Conservation (phyloP, 2,888 invertebrate genomes). For the Cylindroiulus punctatus region DNA sequence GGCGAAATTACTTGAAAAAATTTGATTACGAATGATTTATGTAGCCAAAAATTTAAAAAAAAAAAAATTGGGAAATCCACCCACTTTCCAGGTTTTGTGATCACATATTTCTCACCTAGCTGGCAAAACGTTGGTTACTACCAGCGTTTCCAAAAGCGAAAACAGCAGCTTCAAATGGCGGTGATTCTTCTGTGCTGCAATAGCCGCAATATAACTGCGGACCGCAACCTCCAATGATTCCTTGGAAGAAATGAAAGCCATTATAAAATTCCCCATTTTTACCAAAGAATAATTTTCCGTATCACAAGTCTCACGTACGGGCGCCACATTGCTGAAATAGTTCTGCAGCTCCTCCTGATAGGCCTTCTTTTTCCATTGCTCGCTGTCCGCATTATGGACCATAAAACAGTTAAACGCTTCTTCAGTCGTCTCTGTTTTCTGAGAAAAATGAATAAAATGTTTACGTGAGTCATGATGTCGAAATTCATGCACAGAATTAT, state of each 20-base stretch:
- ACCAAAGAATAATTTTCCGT: background rate
- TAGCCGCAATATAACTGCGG: slow-evolving; percentile 78
- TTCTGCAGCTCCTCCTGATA: slow-evolving; percentile 77
- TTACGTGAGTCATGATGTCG: too few relatives aligned
- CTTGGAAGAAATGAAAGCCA: slow-evolving; percentile 49
- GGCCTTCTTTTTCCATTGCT: slow-evolving; percentile 74
- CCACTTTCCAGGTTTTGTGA: too few relatives aligned
- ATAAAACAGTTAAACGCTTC: slow-evolving; percentile 90
- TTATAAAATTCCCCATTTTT: too few relatives aligned
- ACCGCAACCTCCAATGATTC: slow-evolving; percentile 81
- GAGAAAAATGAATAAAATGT: slow-evolving; percentile 56
- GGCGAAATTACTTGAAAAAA: too few relatives aligned
- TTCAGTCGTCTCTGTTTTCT: slow-evolving; percentile 69
- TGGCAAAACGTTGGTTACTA: slow-evolving; percentile 77
- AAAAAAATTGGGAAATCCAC: too few relatives aligned
- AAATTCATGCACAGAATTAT: too few relatives aligned
- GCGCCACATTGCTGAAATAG: slow-evolving; percentile 74
- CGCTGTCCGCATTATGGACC: slow-evolving; percentile 78
- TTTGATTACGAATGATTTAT: too few relatives aligned
- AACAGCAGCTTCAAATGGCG: slow-evolving; percentile 80
- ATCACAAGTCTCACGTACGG: slow-evolving; percentile 62
- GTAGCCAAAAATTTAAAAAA: too few relatives aligned
- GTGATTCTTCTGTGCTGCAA: slow-evolving; percentile 79
- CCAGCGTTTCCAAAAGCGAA: slow-evolving; percentile 78
- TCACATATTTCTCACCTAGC: slow-evolving; percentile 72